phyloP scores from a whole-genome alignment of 92 coral and sea anemone genomes.

The Palythoa grandis region DNA sequence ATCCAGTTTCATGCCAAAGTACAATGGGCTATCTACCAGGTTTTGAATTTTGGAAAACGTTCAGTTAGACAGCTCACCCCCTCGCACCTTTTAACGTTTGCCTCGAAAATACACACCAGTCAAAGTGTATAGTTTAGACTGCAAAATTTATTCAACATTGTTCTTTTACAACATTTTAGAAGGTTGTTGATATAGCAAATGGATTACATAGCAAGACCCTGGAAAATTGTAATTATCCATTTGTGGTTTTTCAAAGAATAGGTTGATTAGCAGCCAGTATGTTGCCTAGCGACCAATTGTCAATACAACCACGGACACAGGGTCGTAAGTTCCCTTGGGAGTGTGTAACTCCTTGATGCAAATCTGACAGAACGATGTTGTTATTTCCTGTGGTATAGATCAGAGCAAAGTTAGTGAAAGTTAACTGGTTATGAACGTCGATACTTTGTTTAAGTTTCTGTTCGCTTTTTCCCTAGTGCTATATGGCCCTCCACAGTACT shows the following conservation, averaged over 20 bases:
- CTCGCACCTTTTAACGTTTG: too few relatives aligned
- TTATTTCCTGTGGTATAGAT: not conserved
- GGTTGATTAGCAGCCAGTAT: not conserved
- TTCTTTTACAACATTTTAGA: not conserved
- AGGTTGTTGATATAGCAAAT: not conserved
- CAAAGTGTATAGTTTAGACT: too few relatives aligned
- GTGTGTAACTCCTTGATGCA: conserved; percentile 41
- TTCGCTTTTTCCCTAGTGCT: too few relatives aligned
- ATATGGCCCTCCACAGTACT: too few relatives aligned
- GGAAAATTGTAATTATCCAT: not conserved
- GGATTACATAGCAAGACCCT: not conserved
- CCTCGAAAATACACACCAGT: too few relatives aligned
- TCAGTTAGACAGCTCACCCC: too few relatives aligned
- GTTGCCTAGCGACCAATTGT: conserved; percentile 21
- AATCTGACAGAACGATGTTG: conserved; percentile 14
- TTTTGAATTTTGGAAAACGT: too few relatives aligned
- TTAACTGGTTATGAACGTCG: not conserved
- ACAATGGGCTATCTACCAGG: too few relatives aligned
- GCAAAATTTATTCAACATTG: too few relatives aligned
- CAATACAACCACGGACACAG: conserved; percentile 22
- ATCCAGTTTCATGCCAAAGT: too few relatives aligned
- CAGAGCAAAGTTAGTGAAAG: not conserved
- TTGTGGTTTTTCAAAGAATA: not conserved
- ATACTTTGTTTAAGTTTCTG: too few relatives aligned
- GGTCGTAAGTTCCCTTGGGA: conserved; percentile 40